These are phyloP conservation scores for Sarcophaga subvicina DNA, from an alignment of 2,888 invertebrate genomes.

Conservation along the genomic window DNA sequence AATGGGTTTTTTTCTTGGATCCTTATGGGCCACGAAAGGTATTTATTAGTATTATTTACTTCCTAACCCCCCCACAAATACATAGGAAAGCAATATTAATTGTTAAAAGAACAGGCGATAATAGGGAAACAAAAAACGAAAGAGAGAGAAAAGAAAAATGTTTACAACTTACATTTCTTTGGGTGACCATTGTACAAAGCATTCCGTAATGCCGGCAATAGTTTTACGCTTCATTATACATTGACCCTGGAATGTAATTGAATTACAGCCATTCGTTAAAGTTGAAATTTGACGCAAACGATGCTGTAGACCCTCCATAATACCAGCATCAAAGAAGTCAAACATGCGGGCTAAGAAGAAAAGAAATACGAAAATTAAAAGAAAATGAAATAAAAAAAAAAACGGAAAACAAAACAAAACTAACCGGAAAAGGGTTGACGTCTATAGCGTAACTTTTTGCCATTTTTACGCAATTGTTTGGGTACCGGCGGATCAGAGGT, in stretches of 20 bases:
- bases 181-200: conserved; percentile 92
- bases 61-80: too few species aligned
- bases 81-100: too few species aligned
- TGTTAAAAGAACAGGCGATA: too few species aligned
- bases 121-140: too few species aligned
- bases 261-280: conserved; percentile 86
- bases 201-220: conserved; percentile 86
- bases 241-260: conserved; percentile 88
- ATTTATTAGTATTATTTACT: too few species aligned
- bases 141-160: too few species aligned
- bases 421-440: conserved; percentile 95
- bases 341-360: conserved; percentile 91
- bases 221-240: conserved; percentile 86
- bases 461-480: conserved; percentile 92
- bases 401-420: conserved; percentile 71
- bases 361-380: conserved; percentile 6
- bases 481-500: conserved; percentile 88
- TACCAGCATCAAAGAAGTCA: conserved; percentile 95
- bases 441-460: conserved; percentile 93
- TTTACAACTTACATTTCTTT: conserved; percentile 89
- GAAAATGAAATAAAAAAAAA: conserved; percentile 25
- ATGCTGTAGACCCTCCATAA: conserved; percentile 95
- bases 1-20: too few species aligned
- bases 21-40: too few species aligned
- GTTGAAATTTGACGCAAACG: conserved; percentile 87